Base-by-base conservation (phyloP, 2,888 invertebrate species). In the Nymphalis urticae region DNA sequence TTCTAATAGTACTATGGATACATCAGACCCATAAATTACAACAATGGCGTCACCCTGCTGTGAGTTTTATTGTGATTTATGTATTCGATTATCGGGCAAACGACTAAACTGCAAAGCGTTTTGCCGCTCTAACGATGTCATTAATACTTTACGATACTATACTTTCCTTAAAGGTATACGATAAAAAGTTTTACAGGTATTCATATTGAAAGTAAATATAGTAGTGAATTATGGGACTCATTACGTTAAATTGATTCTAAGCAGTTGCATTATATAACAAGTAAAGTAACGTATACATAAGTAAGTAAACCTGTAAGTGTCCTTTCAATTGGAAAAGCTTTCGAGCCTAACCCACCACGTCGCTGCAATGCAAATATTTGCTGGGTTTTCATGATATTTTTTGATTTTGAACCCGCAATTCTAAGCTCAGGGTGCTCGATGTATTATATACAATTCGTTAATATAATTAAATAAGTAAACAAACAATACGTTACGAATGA, bases 11-110 rank as follows among this genome's bases (percentile, higher is more conserved):
- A 56, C 58, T 42, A 36, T 68, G 58, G 71, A 69, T 66, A 60
- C 63, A 54, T 68, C 64, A 64, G 71, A 76, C 75, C 75, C 80
- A 82, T 87, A 87, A 87, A 89, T 86, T 84, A 81, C 74, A 76
- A 76, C 77, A 80, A 83, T 83, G 79, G 81, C 82, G 80, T 79
- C 79, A 79, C 80, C 81, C 81, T 81, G 83, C 81, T 84, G 84
- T 82, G 84, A 82, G 83, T 85, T 85, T 85, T 83, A 85, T 85
- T 86, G 84, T 88, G 84, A 90, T 87, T 86, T 84, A 88, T 86
- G 80, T 77, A 76, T 83, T 84, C 82, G 84, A 89, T 88, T 88
- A 88, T 85, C 81, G 82, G 80, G 77, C 77, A 81, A 86, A 85
- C 82, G 84, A 83, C 85, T 84, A 80, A 85, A 85, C 82, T 82